phyloP scores from a whole-genome alignment of 30 jellyfish, hydroid and myxozoan genomes.

The Rhopilema esculentum region DNA sequence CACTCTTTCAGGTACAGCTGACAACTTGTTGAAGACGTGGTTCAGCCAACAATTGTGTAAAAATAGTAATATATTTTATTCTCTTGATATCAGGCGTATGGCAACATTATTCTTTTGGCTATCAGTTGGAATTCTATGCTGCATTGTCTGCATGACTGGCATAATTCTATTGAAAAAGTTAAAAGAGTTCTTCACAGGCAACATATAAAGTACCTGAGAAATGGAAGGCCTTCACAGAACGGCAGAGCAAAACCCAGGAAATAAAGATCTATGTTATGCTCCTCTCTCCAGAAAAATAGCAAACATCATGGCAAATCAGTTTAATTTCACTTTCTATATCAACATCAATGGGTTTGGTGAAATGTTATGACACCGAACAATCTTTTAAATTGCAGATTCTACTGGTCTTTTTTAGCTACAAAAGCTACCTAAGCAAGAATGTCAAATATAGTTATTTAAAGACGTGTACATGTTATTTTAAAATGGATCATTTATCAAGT shows the following conservation, averaged over 20 bases:
- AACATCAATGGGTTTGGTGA: too few species aligned
- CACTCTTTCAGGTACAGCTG: slow-evolving; percentile 49
- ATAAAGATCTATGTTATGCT: too few species aligned
- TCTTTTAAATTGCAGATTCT: too few species aligned
- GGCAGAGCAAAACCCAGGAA: neutral
- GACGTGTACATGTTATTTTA: too few species aligned
- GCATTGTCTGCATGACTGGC: slow-evolving; percentile 2
- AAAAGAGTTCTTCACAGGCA: neutral
- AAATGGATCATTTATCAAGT: too few species aligned
- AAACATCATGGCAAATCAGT: too few species aligned
- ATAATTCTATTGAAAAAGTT: neutral
- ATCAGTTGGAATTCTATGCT: slow-evolving; percentile 28
- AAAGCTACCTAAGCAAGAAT: too few species aligned
- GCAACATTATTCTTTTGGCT: slow-evolving; percentile 8
- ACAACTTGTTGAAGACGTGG: slow-evolving; percentile 33
- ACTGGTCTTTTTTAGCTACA: too few species aligned
- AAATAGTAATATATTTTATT: neutral
- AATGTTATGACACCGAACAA: too few species aligned
- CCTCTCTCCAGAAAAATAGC: too few species aligned
- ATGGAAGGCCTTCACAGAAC: neutral
- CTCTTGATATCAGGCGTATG: slow-evolving; percentile 36
- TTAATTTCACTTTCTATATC: too few species aligned
- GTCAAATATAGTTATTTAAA: too few species aligned
- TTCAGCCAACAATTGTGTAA: slow-evolving; percentile 25
- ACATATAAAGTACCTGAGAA: neutral